Percentiles rank a stretch among this genome's conserved stretches.
These are phyloP conservation scores for Pterocles orientalis DNA, from an alignment of 2,113 vertebrate species.

Conservation along the genomic window DNA sequence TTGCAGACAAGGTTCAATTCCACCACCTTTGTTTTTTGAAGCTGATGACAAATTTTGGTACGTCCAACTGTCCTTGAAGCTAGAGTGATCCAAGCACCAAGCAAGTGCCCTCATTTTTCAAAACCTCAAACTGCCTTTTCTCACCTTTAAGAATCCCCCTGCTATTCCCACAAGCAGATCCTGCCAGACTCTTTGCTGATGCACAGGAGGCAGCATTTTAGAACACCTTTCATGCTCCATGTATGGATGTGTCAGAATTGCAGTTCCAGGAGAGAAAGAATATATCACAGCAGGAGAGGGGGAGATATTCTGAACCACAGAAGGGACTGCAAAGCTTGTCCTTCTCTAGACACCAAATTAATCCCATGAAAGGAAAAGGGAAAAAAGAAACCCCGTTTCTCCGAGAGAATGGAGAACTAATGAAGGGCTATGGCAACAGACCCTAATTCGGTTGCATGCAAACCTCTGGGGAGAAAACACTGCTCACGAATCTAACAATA, in stretches of 20 bases:
- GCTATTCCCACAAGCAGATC: neutral
- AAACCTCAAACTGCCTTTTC: neutral
- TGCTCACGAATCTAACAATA: neutral
- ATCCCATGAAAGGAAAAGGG: neutral
- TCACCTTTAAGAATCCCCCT: neutral
- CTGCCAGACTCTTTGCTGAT: neutral
- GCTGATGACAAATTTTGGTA: neutral
- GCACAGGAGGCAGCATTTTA: neutral
- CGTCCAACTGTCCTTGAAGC: neutral
- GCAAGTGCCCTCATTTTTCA: neutral
- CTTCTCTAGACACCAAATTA: neutral
- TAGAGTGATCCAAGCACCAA: neutral
- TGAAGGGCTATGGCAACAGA: neutral
- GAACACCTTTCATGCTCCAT: neutral
- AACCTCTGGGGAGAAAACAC: accelerated
- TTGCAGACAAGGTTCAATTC: neutral
- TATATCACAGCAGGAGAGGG: neutral
- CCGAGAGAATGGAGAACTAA: neutral
- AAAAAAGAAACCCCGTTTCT: neutral
- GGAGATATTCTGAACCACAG: neutral
- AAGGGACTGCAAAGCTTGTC: neutral
- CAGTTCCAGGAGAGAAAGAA: neutral
- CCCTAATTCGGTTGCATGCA: neutral
- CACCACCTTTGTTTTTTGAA: neutral
- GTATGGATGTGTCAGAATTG: neutral